Evolutionary conservation across 1,140 invertebrate genomes (phyloP), one percentile per base, ranked within the genome.

Genomic region (Hypothenemus hampei): DNA sequence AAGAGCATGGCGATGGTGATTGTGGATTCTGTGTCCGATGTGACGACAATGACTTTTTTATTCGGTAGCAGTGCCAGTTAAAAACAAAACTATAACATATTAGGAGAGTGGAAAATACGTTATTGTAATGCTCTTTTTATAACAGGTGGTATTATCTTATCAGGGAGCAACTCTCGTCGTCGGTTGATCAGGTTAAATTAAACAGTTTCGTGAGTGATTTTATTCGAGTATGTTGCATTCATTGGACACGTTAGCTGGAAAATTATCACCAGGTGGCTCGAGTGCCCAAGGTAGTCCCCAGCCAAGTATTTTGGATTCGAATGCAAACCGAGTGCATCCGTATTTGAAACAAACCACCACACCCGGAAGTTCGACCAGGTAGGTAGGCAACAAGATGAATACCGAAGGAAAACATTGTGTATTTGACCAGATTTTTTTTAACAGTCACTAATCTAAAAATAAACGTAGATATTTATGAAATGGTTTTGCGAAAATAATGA

Each of bases 231-330:
- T 87, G 86, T 75, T 89, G 68, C 84, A 86, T 70, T 85, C 85
- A 55, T 73, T 87, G 71, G 86, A 86, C 75, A 81, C 83, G 70
- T 76, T 88, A 73, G 85, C 85, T 72, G 84, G 83, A 65, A 89
- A 89, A 73, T 84, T 87, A 73, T 87, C 85, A 72, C 85, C 85
- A 66, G 44, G 45, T 31, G 54, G 37, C 39, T 40, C 33, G 11
- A 51, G 35, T 36, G 52, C 45, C 37, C 63, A 67, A 37, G 59
- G 58, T 26, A 66, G 61, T 52, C 59, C 63, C 20, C 64, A 66
- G 13, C 46, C 65, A 8, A 67, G 65, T 19, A 70, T 77, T 37
- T 72, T 78, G 59, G 79, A 80, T 70, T 68, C 73, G 29, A 80
- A 80, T 69, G 77, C 77, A 40, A 80, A 80, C 68, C 69, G 77